Conservation (phyloP, 2,888 invertebrate species). For the Drosophila colorata region DNA sequence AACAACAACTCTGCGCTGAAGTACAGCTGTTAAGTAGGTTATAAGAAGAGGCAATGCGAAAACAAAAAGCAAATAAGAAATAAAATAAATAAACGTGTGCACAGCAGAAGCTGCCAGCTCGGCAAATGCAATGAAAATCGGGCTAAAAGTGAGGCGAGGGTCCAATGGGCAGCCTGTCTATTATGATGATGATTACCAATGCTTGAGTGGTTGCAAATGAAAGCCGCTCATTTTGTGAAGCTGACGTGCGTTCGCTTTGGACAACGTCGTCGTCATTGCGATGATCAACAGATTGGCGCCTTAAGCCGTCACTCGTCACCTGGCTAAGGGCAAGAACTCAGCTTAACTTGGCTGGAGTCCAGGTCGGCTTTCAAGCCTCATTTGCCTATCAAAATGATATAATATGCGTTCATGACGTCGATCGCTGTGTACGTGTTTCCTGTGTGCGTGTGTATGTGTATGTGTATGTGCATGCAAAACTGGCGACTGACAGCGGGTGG, state of each 20-base stretch:
- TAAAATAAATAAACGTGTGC: conserved; percentile 25
- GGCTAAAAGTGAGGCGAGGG: conserved; percentile 12
- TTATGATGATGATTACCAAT: conserved; percentile 42
- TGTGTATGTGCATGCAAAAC: conserved; percentile 33
- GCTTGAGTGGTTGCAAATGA: conserved; percentile 42
- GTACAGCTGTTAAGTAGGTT: conserved; percentile 11
- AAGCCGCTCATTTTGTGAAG: conserved; percentile 39
- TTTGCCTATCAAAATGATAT: conserved; percentile 80
- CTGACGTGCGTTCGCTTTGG: conserved; percentile 58
- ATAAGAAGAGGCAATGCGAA: conserved; percentile 16
- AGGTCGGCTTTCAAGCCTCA: conserved; percentile 71
- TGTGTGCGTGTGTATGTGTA: conserved; percentile 33
- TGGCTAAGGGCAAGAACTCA: conserved; percentile 41
- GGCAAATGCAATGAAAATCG: conserved; percentile 31
- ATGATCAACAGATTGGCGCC: conserved; percentile 68
- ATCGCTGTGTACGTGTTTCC: conserved; percentile 73
- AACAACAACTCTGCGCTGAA: conserved; percentile 11
- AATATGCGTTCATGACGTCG: conserved; percentile 71
- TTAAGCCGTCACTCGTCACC: conserved; percentile 59
- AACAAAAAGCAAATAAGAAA: conserved; percentile 27
- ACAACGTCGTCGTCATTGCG: conserved; percentile 48
- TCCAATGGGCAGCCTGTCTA: conserved; percentile 26
- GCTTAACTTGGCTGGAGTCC: conserved; percentile 29
- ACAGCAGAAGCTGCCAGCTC: conserved; percentile 48
- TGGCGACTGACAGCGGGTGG: conserved; percentile 28